Evolutionary conservation across 37 sponge, comb jelly and placozoan species (phyloP).

Genomic region (Chondrosia reniformis): DNA sequence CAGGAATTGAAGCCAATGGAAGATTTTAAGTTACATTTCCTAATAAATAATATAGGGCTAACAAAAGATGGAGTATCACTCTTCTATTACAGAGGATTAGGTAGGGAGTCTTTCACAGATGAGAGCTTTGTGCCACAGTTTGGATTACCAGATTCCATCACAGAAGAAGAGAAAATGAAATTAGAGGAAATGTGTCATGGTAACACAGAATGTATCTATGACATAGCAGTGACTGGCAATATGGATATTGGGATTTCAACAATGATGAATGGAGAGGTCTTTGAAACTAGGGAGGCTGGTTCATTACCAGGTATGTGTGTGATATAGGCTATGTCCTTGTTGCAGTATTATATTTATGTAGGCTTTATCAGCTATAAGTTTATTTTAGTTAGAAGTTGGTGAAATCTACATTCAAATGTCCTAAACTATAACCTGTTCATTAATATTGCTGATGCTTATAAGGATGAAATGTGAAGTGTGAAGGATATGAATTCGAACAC

Average conservation of each 20-base stretch:
- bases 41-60: slow-evolving; percentile 10
- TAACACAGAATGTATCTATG: slow-evolving; percentile 20
- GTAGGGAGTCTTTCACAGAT: not conserved
- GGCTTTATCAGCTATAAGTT: too few species aligned
- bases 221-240: slow-evolving; percentile 10
- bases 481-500: too few species aligned
- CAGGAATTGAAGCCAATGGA: too few species aligned
- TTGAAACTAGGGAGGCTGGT: not conserved
- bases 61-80: not conserved
- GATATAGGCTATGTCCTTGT: too few species aligned
- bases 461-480: too few species aligned
- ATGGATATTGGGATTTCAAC: not conserved
- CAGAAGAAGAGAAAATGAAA: not conserved
- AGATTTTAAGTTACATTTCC: too few species aligned
- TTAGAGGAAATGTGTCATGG: slow-evolving; percentile 1
- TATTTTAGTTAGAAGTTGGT: too few species aligned
- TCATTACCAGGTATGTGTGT: slow-evolving; percentile 1
- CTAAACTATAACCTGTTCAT: too few species aligned
- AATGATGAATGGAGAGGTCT: not conserved
- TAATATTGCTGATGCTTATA: too few species aligned
- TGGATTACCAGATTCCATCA: not conserved
- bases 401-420: too few species aligned
- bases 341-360: too few species aligned
- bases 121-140: slow-evolving; percentile 22
- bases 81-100: slow-evolving; percentile 7